Percentiles rank a stretch among this genome's conserved stretches.
These are phyloP conservation scores for Troides oblongomaculatus DNA, from an alignment of 2,888 invertebrate genomes.

Conservation along the genomic window DNA sequence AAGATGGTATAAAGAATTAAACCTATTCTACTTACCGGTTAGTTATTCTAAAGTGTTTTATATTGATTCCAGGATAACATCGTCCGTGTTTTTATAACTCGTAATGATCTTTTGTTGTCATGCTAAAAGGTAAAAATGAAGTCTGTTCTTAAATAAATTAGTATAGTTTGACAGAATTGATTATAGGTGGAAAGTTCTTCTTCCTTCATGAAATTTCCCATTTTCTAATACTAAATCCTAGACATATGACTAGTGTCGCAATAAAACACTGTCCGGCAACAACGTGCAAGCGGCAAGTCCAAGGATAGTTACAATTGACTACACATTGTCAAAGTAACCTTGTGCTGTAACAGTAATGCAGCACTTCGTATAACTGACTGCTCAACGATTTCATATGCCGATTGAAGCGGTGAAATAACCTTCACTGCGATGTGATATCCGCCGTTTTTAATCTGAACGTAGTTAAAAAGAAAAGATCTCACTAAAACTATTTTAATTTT, in stretches of 20 bases:
- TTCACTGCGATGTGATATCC: constrained; percentile 7
- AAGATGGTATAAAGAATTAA: too few relatives aligned
- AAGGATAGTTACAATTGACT: constrained; percentile 24
- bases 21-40: too few relatives aligned
- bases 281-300: constrained; percentile 27
- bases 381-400: constrained; percentile 16
- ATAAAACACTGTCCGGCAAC: constrained; percentile 4
- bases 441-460: not conserved
- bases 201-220: too few relatives aligned
- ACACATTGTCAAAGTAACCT: constrained; percentile 24
- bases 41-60: too few relatives aligned
- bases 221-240: not conserved
- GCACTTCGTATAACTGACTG: constrained; percentile 20
- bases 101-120: too few relatives aligned
- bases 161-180: too few relatives aligned
- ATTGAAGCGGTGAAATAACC: constrained; percentile 12
- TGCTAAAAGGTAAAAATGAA: too few relatives aligned
- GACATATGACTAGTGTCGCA: not conserved
- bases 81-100: too few relatives aligned
- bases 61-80: too few relatives aligned
- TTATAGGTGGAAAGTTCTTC: too few relatives aligned
- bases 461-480: not conserved
- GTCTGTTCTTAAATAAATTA: too few relatives aligned
- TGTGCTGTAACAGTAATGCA: constrained; percentile 24
- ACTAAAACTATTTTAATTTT: too few relatives aligned